Conservation (phyloP, 2,888 invertebrate genomes). For the Mellilla xanthometata region DNA sequence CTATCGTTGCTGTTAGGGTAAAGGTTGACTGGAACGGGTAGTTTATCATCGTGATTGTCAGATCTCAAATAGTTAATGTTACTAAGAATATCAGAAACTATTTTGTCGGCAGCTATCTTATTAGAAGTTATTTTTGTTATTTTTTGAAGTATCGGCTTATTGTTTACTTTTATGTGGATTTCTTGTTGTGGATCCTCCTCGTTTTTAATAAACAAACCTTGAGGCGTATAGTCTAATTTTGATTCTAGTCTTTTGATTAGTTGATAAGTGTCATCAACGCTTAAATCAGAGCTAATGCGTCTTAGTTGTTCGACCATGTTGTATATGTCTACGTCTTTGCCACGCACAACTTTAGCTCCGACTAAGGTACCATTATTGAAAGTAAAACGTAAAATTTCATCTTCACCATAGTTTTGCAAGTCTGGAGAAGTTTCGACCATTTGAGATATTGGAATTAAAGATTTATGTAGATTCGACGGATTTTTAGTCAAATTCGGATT, state of each 20-base stretch:
- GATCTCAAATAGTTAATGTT: conserved; percentile 6
- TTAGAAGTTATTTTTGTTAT: conserved; percentile 1
- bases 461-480: conserved; percentile 45
- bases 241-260: conserved; percentile 11
- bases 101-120: not conserved
- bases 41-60: not conserved
- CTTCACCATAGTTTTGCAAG: conserved; percentile 41
- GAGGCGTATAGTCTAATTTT: not conserved
- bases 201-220: not conserved
- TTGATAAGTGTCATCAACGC: conserved; percentile 15
- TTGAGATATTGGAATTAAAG: conserved; percentile 44
- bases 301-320: conserved; percentile 12
- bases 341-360: conserved; percentile 48
- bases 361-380: conserved; percentile 48
- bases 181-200: no score
- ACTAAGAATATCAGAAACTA: not conserved
- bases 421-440: conserved; percentile 48
- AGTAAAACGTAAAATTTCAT: conserved; percentile 47
- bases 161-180: not conserved
- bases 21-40: no score
- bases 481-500: conserved; percentile 42
- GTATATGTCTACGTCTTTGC: conserved; percentile 19
- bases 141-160: not conserved
- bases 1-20: no score
- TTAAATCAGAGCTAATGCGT: conserved; percentile 21